Evolutionary conservation across 1,140 invertebrate species (phyloP).

Genomic region (Atta cephalotes): DNA sequence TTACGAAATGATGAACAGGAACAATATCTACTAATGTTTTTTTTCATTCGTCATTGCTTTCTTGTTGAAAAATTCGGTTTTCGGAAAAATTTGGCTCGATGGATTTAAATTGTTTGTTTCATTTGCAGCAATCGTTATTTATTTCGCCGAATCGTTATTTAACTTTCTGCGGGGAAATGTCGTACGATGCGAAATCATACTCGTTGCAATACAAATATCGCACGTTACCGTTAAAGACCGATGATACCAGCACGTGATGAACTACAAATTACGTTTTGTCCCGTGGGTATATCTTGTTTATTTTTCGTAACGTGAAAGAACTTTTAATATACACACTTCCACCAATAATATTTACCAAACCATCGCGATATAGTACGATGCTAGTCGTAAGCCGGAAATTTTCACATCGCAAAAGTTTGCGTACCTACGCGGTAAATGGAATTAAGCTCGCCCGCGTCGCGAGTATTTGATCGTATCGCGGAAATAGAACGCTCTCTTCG

Average conservation of each 20-base stretch:
- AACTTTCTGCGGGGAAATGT: not conserved
- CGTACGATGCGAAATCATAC: constrained; percentile 19
- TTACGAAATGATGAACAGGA: not conserved
- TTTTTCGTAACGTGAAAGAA: constrained; percentile 29
- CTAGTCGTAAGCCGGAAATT: constrained; percentile 30
- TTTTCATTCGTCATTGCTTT: not conserved
- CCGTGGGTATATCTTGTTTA: constrained; percentile 11
- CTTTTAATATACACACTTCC: constrained; percentile 40
- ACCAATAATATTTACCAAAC: constrained; percentile 39
- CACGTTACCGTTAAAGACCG: not conserved
- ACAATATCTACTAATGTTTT: not conserved
- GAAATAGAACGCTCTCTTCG: constrained; percentile 8
- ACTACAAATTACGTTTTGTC: constrained; percentile 28
- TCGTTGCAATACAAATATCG: constrained; percentile 13
- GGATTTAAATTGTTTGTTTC: constrained; percentile 32
- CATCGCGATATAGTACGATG: not conserved
- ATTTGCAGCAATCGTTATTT: not conserved
- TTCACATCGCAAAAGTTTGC: constrained; percentile 21
- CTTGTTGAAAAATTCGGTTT: not conserved
- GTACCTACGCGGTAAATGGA: constrained; percentile 28
- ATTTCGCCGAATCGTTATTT: not conserved
- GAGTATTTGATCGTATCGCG: constrained; percentile 46
- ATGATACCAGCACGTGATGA: not conserved
- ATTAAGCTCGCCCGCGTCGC: constrained; percentile 38
- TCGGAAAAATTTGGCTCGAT: not conserved